Evolutionary conservation across 2,797 vertebrate genomes (phyloP).

Genomic region (Takifugu rubripes): DNA sequence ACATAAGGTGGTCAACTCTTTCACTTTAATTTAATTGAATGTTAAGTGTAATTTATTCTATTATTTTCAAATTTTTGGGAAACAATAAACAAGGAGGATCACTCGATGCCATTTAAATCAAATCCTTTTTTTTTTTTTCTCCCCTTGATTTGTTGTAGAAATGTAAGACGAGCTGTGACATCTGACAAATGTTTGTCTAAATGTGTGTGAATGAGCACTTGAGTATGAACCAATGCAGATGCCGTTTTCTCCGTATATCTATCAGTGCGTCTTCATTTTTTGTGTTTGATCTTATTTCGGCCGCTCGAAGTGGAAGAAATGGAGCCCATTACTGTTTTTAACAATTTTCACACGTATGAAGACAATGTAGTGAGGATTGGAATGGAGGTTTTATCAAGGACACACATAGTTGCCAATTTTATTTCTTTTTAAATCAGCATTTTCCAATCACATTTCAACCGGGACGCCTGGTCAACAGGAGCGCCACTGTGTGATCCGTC

Average conservation of each 20-base stretch:
- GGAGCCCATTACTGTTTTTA: slow-evolving; percentile 50
- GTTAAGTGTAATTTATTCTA: slow-evolving; percentile 75
- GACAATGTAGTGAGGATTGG: slow-evolving; percentile 61
- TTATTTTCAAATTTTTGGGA: slow-evolving; percentile 54
- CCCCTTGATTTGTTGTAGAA: slow-evolving; percentile 42
- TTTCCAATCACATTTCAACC: slow-evolving; percentile 51
- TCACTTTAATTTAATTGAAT: slow-evolving; percentile 79
- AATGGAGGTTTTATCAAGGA: slow-evolving; percentile 66
- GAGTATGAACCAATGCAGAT: slow-evolving; percentile 49
- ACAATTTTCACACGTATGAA: slow-evolving; percentile 60
- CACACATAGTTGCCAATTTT: slow-evolving; percentile 60
- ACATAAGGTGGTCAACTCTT: slow-evolving; percentile 65
- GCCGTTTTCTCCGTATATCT: slow-evolving; percentile 58
- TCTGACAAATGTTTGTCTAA: slow-evolving; percentile 42
- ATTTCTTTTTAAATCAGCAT: slow-evolving; percentile 51
- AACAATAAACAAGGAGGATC: slow-evolving; percentile 70
- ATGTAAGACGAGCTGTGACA: slow-evolving; percentile 48
- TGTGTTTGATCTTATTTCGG: slow-evolving; percentile 52
- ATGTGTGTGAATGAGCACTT: slow-evolving; percentile 44
- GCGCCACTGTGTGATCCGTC: slow-evolving; percentile 57
- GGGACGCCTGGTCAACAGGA: slow-evolving; percentile 46
- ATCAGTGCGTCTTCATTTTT: slow-evolving; percentile 45
- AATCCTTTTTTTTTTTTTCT: slow-evolving; percentile 42
- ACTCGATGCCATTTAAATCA: slow-evolving; percentile 65
- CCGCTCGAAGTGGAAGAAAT: slow-evolving; percentile 54